Base-by-base conservation (phyloP, 2,888 invertebrate species). In the Orchesella flavescens region DNA sequence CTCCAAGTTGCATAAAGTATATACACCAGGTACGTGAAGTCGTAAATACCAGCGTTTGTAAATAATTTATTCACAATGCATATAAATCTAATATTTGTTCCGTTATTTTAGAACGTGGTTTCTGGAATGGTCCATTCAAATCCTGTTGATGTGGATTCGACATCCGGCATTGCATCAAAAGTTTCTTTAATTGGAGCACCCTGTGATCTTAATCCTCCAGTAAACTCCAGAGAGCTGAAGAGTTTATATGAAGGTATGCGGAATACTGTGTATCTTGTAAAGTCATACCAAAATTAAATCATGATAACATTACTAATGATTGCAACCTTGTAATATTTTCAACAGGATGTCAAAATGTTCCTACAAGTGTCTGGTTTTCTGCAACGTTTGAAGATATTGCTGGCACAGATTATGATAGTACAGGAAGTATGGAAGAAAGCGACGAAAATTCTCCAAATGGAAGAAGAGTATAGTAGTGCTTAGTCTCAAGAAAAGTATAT, bases 131-230 rank as follows among this genome's bases (percentile, higher is more conserved):
- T 86, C 17, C 87, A 88, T n/a, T 91, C 91, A 0, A 89, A 88
- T 2, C 91, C 91, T 2, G 88, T 89, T 12, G 86, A 89, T 61
- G 89, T 88, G 49, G 90, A 90, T 63, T 90, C 90, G 1, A 89
- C 89, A 12, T 87, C 89, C 44, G 90, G 90, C 3, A 87, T 87
- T 10, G 66, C 84, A 19, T 86, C 88, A 0, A 89, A 89, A 77
- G 86, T 89, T 7, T 91, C 91, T 17, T 88, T 92, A 13, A 90
- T 90, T 86, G 92, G 92, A 3, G 91, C 91, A 0, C 91, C 91
- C 0, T 91, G 91, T 88, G 90, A 91, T 86, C 89, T 90, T 49
- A 89, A 88, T 46, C 91, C 91, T 0, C 90, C 91, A 15, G 90
- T 90, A 82, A 89, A 90, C 4, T 86, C 89, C 15, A 86, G 89